Evolutionary conservation across 30 jellyfish, hydroid and myxozoan genomes (phyloP).

Genomic region (Hydractinia symbiolongicarpus): DNA sequence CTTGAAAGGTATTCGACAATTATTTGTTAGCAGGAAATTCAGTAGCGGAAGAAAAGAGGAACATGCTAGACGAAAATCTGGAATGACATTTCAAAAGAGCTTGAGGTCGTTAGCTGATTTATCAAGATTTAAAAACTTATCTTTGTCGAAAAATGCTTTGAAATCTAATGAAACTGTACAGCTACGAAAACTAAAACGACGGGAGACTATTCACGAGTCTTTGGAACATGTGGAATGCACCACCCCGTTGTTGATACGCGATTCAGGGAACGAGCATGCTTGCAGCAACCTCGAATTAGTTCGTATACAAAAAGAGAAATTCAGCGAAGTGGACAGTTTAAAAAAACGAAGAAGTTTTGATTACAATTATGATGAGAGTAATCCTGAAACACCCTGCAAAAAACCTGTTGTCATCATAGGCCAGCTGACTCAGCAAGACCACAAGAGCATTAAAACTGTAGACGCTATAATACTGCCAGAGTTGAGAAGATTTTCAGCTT

Average conservation of each 20-base stretch:
- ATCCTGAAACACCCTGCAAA: not conserved
- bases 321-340: not conserved
- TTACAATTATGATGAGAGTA: conserved; percentile 4
- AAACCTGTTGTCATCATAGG: conserved; percentile 35
- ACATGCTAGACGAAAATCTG: not conserved
- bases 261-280: not conserved
- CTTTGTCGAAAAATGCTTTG: not conserved
- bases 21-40: not conserved
- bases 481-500: not conserved
- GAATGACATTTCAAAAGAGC: conserved; percentile 14
- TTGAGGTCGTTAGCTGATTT: conserved; percentile 11
- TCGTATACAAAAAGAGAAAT: not conserved
- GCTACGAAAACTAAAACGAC: not conserved
- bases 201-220: conserved; percentile 23
- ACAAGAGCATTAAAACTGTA: not conserved
- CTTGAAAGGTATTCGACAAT: not conserved
- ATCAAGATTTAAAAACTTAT: not conserved
- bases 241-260: not conserved
- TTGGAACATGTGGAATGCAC: conserved; percentile 14
- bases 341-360: conserved; percentile 1
- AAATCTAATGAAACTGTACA: not conserved
- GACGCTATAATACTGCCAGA: conserved; percentile 46
- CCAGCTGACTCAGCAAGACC: conserved; percentile 1
- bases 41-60: not conserved
- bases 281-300: not conserved